Percentiles rank a stretch among this genome's conserved stretches.
phyloP scores from a whole-genome alignment of 2,113 vertebrate species.

The Murina feae region DNA sequence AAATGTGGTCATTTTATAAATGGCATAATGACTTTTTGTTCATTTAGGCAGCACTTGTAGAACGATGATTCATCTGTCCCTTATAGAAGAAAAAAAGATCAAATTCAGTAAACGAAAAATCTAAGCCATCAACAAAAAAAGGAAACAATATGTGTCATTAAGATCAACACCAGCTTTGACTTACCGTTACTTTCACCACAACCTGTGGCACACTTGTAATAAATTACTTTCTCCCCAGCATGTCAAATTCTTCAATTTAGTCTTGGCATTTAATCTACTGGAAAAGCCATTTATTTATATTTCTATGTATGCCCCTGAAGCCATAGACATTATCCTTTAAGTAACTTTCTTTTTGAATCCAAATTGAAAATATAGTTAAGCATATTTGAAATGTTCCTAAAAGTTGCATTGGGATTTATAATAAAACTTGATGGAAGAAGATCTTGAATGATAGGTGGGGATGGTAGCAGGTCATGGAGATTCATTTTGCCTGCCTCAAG shows the following conservation, averaged over 20 bases:
- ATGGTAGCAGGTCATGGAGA: not conserved
- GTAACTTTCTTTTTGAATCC: conserved; percentile 45
- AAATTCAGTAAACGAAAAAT: conserved; percentile 39
- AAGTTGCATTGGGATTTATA: not conserved
- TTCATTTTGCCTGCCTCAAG: not conserved
- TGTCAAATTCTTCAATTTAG: conserved; percentile 47
- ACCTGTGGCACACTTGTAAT: conserved; percentile 27
- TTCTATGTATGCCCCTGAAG: conserved; percentile 8
- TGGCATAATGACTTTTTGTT: conserved; percentile 46
- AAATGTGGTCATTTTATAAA: conserved; percentile 28
- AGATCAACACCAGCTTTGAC: conserved; percentile 31
- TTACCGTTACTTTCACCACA: conserved; percentile 44
- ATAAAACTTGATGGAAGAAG: not conserved
- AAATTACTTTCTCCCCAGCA: conserved; percentile 35
- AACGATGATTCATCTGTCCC: not conserved
- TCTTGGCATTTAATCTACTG: conserved; percentile 57
- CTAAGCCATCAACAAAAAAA: conserved; percentile 17
- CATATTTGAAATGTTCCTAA: conserved; percentile 29
- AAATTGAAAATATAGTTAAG: conserved; percentile 42
- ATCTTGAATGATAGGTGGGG: not conserved
- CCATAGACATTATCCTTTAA: conserved; percentile 47
- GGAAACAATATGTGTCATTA: conserved; percentile 39
- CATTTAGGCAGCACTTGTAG: conserved; percentile 14
- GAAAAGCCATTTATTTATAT: conserved; percentile 55
- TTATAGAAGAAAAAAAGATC: not conserved